Evolutionary conservation across 2,113 vertebrate genomes (phyloP).

Genomic region (Calyptommatus sinebrachiatus): DNA sequence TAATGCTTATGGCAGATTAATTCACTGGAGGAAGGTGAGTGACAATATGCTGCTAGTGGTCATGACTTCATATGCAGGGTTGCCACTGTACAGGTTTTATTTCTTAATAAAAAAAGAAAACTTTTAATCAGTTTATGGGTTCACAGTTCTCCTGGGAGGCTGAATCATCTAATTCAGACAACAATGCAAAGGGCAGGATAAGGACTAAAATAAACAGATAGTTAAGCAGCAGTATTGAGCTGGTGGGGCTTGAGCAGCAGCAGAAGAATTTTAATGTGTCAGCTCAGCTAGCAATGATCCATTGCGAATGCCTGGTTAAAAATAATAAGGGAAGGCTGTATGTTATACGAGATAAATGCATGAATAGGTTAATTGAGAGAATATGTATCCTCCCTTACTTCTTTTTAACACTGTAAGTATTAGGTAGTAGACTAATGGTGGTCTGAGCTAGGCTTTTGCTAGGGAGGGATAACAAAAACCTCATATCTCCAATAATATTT

Average conservation of each 20-base stretch:
- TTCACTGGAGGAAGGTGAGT: slow-evolving; percentile 57
- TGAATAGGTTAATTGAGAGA: neutral
- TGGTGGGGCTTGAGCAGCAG: neutral
- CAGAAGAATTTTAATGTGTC: neutral
- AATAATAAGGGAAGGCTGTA: neutral
- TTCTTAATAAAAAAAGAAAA: slow-evolving; percentile 54
- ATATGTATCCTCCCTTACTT: neutral
- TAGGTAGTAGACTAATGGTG: too few species aligned
- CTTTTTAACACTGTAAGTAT: neutral
- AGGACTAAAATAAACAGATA: neutral
- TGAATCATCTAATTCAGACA: slow-evolving; percentile 42
- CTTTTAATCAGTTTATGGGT: slow-evolving; percentile 43
- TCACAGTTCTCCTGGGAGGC: slow-evolving; percentile 35
- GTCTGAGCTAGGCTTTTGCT: too few species aligned
- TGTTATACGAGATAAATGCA: neutral
- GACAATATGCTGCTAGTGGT: slow-evolving; percentile 43
- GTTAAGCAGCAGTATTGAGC: neutral
- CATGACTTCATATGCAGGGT: slow-evolving; percentile 44
- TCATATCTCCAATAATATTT: too few species aligned
- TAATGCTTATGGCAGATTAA: slow-evolving; percentile 61
- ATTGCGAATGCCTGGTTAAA: neutral
- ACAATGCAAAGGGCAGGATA: slow-evolving; percentile 28
- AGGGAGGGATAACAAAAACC: too few species aligned
- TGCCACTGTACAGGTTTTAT: slow-evolving; percentile 59
- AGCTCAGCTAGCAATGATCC: neutral